Evolutionary conservation across 2,113 vertebrate species (phyloP).

Genomic region (Suncus etruscus): DNA sequence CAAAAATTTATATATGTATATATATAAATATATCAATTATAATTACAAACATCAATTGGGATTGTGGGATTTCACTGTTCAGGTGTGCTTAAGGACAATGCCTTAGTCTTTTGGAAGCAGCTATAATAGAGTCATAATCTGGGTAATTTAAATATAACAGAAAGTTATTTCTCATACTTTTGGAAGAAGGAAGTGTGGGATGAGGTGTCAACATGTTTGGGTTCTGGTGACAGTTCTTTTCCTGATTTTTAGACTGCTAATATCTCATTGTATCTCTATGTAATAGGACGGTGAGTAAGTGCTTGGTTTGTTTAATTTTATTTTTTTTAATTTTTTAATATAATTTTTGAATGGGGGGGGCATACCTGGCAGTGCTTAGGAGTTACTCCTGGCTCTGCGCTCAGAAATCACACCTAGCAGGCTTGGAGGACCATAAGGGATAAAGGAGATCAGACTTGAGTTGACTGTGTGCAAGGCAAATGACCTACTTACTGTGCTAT

Average conservation of each 20-base stretch:
- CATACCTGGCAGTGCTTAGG: too few relatives aligned
- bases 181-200: neutral
- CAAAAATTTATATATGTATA: neutral
- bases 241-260: neutral
- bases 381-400: too few relatives aligned
- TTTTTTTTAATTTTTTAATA: too few relatives aligned
- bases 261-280: neutral
- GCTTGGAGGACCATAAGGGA: too few relatives aligned
- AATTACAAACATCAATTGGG: neutral
- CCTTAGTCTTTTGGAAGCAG: neutral
- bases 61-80: neutral
- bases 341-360: too few relatives aligned
- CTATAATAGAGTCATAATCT: too few relatives aligned
- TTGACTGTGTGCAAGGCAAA: too few relatives aligned
- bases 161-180: constrained; percentile 7
- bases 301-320: neutral
- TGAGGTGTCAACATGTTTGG: neutral
- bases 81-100: neutral
- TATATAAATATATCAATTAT: too few relatives aligned
- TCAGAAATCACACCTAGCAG: too few relatives aligned
- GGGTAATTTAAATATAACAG: neutral
- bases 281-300: neutral
- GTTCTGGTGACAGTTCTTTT: neutral
- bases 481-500: too few relatives aligned
- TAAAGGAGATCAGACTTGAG: too few relatives aligned